Base-by-base conservation (phyloP, 2,113 vertebrate genomes). In the Platanista minor region DNA sequence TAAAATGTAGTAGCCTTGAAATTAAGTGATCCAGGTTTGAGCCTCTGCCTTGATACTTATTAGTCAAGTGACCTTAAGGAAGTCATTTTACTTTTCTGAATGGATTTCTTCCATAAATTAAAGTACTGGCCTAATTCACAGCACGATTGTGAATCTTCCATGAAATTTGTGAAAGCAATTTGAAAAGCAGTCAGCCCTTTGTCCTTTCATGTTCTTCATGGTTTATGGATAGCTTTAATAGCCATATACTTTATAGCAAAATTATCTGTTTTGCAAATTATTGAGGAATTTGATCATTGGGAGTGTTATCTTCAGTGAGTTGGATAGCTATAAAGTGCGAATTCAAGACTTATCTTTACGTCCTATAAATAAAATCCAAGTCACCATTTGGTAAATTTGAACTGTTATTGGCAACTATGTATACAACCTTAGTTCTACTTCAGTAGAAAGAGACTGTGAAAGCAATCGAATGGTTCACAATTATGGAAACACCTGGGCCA, bases 401-500 rank as follows among this genome's bases (percentile, higher is more conserved):
- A 62, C 66, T 88, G 25, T 86, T 85, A 87, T 17, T 81, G 62
- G 66, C 25, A 81, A 29, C n/a, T 92, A 29, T 20, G 15, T 17
- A 59, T 31, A 57, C 8, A 61, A 46, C 14, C 39, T 31, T 54
- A 39, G 21, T 27, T 61, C 39, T 71, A 49, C 72, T 71, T 43
- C 41, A 66, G 9, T 90, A 89, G 84, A 96, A 98, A 97, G 57
- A 95, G 61, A 92, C 89, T 97, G 33, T 95, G 95, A 96, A 83
- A 91, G 85, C 8, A 10, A 0, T 3, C 86, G 71, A 96, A 93
- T 62, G 62, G 33, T 91, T 67, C 57, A 92, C 69, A 97, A 96
- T 97, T 97, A 83, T 67, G 87, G 46, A 67, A 98, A 97, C 97
- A 97, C 97, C 98, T 98, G 97, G 81, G 69, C 31, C 15, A 20